Base-by-base conservation (phyloP, 2,797 vertebrate species). In the Choloepus didactylus region DNA sequence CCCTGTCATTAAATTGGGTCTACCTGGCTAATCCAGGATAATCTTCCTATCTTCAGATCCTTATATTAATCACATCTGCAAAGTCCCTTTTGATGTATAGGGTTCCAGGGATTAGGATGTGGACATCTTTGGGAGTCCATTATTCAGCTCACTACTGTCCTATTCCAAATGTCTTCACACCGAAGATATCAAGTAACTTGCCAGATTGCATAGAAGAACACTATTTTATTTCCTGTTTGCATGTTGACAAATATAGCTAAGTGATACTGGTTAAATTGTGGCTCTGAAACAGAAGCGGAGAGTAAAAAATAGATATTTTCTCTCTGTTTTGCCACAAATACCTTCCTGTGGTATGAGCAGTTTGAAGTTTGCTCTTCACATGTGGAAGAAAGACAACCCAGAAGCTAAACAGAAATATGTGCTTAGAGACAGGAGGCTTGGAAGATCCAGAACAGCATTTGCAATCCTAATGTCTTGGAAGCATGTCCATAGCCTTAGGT, bases 281-380 rank as follows among this genome's bases (percentile, higher is more conserved):
- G 9, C 35, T 93, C 72, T 70, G 54, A 83, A 91, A 70, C 56
- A 38, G 56, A 82, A 89, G 14, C 81, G n/a, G 25, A 49, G 27
- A 83, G 67, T 56, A 51, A 54, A 67, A 59, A 73, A 87, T 12
- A 87, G 2, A 23, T 59, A 31, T 31, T 90, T 82, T 84, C 67
- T 80, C 49, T 60, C 25, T 84, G 21, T 29, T 56, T 81, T 89
- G 2, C 72, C 44, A 11, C 27, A 62, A 59, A 35, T 85, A 51
- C 4, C 93, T 88, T 82, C 23, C 76, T 89, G 29, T 29, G 7
- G 83, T 51, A n/a, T 23, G 10, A 87, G 27, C 21, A 76, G 56
- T 87, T 67, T 76, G 12, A 95, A 77, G 46, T 83, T 93, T 95
- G 56, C 54, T 54, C 95, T 93, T 90, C n/a, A 29, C 29, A 69